phyloP scores from a whole-genome alignment of 1,140 invertebrate species.

The Antheraea mylitta region DNA sequence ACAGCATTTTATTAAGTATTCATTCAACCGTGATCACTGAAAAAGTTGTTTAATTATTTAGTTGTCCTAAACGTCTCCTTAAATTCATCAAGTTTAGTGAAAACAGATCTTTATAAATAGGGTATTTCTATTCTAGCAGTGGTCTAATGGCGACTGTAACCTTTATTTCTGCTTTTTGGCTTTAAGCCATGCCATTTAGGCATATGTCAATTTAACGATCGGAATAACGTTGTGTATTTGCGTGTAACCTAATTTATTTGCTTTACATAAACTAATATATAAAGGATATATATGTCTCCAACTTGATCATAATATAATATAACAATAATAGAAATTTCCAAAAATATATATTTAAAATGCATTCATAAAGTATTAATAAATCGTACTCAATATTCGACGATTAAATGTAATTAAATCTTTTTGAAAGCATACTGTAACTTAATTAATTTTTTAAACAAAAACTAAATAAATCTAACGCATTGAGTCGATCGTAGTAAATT shows the following conservation, averaged over 20 bases:
- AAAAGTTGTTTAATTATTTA: neutral
- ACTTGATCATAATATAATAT: no score
- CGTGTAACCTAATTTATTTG: slow-evolving; percentile 23
- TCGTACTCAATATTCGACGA: no score
- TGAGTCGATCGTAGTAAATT: neutral
- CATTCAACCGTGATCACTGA: neutral
- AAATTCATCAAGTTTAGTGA: neutral
- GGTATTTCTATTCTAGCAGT: slow-evolving; percentile 25
- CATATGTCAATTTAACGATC: slow-evolving; percentile 32
- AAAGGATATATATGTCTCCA: no score
- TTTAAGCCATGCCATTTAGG: slow-evolving; percentile 33
- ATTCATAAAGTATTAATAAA: no score
- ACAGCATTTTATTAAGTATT: neutral
- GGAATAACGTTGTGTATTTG: slow-evolving; percentile 16
- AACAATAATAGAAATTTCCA: no score
- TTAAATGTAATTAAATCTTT: no score
- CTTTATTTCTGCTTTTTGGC: slow-evolving; percentile 36
- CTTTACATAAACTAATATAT: neutral
- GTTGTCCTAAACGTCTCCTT: neutral
- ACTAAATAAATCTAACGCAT: neutral
- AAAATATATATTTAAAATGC: no score
- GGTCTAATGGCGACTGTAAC: slow-evolving; percentile 23
- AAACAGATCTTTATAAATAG: slow-evolving; percentile 20
- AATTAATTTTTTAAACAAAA: neutral
- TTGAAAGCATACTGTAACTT: no score